Evolutionary conservation across 2,888 invertebrate species (phyloP), one percentile per base, ranked within the genome.

Genomic region (Crossocerus cetratus): DNA sequence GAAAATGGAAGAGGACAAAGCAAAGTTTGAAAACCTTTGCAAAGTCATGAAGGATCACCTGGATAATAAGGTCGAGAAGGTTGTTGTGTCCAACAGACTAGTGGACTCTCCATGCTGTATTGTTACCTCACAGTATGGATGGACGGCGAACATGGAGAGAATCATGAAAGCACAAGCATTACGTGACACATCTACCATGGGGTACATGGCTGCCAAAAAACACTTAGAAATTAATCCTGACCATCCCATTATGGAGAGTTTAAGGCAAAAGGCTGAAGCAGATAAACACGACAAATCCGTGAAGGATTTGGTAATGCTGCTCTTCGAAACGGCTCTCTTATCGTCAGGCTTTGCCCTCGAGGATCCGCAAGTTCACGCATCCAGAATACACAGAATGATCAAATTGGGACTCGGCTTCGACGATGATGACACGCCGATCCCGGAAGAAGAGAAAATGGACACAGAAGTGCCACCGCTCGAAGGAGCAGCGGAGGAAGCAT

Each of bases 161-260:
- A 99, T 99, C 91, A 99, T 99, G 99, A 99, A 99, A 91, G 99
- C 99, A 0, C 99, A 99, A 91, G 99, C 99, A 42, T 93, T 99
- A 14, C 93, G 99, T 23, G 99, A 99, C 89, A 96, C 98, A 0
- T 96, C 97, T 16, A 99, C 99, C 78, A 98, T 99, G 98, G 99
- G 99, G 49, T 99, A 99, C 93, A 99, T 99, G 99, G 97, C 99
- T 0, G 99, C 99, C 81, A 99, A 99, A 93, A 99, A 99, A 91
- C 98, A 99, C 87, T 92, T 99, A 53, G 99, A 99, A 92, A 96
- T 99, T 91, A 99, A 99, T 91, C 99, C 99, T 2, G 95, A 96
- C 81, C 99, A 99, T 91, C 93, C 98, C 65, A 97, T 99, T 85
- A 93, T 99, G 65, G 98, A 98, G 87, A 96, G 95, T 0, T 92